Base-by-base conservation (phyloP, 2,888 invertebrate species). In the Coenonympha arcania region DNA sequence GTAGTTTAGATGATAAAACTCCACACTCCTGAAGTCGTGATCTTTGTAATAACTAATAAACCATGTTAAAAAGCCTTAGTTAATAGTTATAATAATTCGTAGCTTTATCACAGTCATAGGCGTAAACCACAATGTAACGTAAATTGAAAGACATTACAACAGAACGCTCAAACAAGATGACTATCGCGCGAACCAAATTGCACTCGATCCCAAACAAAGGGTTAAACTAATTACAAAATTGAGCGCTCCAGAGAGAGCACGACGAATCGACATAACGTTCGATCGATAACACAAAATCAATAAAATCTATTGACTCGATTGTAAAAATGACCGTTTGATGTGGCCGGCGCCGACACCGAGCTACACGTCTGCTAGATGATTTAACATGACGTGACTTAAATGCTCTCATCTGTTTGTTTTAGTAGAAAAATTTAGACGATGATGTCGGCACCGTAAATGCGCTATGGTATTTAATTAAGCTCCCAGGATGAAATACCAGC, bases 241-340 rank as follows among this genome's bases (percentile, higher is more conserved):
- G 63, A 73, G 69, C 73, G 73, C 69, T 71, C 65, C 73, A 71
- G 76, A 73, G 73, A 78, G 77, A 76, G 79, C 79, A 76, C 68
- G 65, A 65, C 79, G 71, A 79, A 82, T 60, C 53, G 52, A 44
- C 50, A 47, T 40, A 48, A 48, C 69, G 69, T 69, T 67, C 63
- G 56, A 61, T 61, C 68, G 73, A 75, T 80, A 77, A 80, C 77
- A 80, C 74, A 84, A 79, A 85, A 85, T 85, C 85, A 86, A 86
- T 86, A 86, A 85, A 86, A 83, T 82, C 80, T 60, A 64, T 64
- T 63, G 59, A 57, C 45, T 55, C 58, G 58, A 61, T 63, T 59
- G 60, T 62, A 59, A 62, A 61, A 60, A 56, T 58, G 71, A 69
- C 76, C 74, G 57, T 83, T 80, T 82, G 79, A 84, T 74, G 68